These are phyloP conservation scores for Ceratina calcarata DNA, from an alignment of 1,140 invertebrate genomes.

Conservation along the genomic window DNA sequence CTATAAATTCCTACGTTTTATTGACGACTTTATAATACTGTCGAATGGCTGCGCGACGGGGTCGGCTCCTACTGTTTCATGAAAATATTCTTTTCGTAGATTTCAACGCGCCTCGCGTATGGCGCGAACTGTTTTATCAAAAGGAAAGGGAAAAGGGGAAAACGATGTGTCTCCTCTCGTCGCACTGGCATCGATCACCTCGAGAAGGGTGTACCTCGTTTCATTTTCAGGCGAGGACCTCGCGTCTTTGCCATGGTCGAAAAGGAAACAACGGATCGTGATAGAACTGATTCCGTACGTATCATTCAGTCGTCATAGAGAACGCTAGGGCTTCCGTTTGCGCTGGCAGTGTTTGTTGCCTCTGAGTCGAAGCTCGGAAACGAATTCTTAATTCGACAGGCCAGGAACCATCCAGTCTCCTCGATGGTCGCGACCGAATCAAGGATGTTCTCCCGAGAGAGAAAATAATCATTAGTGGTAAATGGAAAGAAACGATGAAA, in stretches of 20 bases:
- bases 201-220: slow-evolving; percentile 7
- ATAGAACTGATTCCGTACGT: not conserved
- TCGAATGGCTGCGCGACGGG: no score
- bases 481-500: not conserved
- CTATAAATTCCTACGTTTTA: no score
- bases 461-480: no score
- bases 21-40: no score
- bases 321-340: slow-evolving; percentile 37
- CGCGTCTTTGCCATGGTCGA: not conserved
- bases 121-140: slow-evolving; percentile 23
- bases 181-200: slow-evolving; percentile 26
- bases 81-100: not conserved
- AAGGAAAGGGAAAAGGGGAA: slow-evolving; percentile 1
- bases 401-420: no score
- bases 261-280: slow-evolving; percentile 23
- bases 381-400: not conserved
- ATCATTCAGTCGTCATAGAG: slow-evolving; percentile 36
- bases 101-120: not conserved
- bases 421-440: not conserved
- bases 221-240: not conserved
- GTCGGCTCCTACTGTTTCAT: no score
- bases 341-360: slow-evolving; percentile 57
- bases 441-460: not conserved
- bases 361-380: not conserved
- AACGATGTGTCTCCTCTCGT: slow-evolving; percentile 6